Evolutionary conservation across 2,113 vertebrate genomes (phyloP).

Genomic region (Oostethus manadensis): DNA sequence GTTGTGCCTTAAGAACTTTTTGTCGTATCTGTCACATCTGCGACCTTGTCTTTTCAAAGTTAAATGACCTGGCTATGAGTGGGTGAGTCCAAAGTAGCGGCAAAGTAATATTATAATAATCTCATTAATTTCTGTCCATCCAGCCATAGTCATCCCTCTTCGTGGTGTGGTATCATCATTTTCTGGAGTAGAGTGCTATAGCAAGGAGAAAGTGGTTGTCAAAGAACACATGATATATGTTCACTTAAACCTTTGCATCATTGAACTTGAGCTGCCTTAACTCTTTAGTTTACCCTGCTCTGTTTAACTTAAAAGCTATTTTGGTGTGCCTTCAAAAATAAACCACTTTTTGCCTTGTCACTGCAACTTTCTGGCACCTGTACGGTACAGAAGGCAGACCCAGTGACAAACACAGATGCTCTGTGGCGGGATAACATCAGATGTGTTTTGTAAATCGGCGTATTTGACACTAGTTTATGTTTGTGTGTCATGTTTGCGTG

Average conservation of each 20-base stretch:
- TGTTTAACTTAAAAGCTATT: constrained; percentile 25
- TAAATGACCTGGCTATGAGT: constrained; percentile 42
- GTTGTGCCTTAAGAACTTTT: not conserved
- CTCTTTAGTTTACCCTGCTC: too few relatives aligned
- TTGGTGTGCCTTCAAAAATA: constrained; percentile 24
- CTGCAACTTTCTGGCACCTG: constrained; percentile 14
- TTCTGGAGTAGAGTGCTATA: constrained; percentile 51
- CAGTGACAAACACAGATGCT: constrained; percentile 51
- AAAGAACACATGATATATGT: constrained; percentile 41
- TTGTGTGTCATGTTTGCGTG: constrained; percentile 15
- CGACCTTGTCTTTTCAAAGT: constrained; percentile 37
- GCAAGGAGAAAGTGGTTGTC: constrained; percentile 28
- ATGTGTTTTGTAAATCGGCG: constrained; percentile 38
- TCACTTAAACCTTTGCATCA: constrained; percentile 9
- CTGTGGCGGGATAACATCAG: constrained; percentile 1
- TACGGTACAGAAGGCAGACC: constrained; percentile 35
- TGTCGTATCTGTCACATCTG: not conserved
- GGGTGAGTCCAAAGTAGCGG: constrained; percentile 55
- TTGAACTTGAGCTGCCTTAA: not conserved
- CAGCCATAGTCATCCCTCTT: constrained; percentile 49
- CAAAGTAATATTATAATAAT: constrained; percentile 66
- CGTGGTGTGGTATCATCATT: constrained; percentile 57
- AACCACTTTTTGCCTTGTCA: too few relatives aligned
- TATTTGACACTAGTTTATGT: constrained; percentile 7
- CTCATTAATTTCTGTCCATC: constrained; percentile 67